Evolutionary conservation across 2,113 vertebrate genomes (phyloP), one percentile per base, ranked within the genome.

Genomic region (Alligator sinensis): DNA sequence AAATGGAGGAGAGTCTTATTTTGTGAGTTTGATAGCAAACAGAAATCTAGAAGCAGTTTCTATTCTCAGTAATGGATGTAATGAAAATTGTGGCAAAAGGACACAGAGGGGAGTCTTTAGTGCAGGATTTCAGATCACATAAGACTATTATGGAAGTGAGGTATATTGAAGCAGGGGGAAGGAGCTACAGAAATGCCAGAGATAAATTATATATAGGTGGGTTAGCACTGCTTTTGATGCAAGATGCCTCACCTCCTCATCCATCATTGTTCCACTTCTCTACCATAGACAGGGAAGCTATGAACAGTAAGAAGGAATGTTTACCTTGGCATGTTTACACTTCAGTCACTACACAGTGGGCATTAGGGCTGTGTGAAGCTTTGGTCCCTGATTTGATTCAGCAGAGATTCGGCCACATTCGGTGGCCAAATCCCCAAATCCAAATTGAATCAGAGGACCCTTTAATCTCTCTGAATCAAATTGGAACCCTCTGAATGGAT

Each of bases 1-100:
- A n/a, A 17, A 27, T 11, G 47, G 47, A 47, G 47, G 47, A n/a
- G 17, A 77, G 28, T 25, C 24, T 25, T 58, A 19, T 57, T 57
- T 57, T 54, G 58, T 22, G n/a, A 5, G 38, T 14, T 38, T 25
- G 22, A 24, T 60, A 47, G 9, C 34, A 22, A 0, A 0, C 38
- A 88, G 27, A 72, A 47, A 72, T 85, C 54, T n/a, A 54, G 74
- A 9, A 55, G 61, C 34, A 34, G 47, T 15, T 62, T 81, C 74
- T 68, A 4, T 47, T 14, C 38, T 34, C 55, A 74, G 21, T 68
- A 60, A 38, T 81, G 22, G 57, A 68, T 17, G 57, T 9, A 78
- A 59, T 91, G 80, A 15, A n/a, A 55, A 86, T 57, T 18, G 34
- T 70, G 64, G 25, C 9, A 77, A 12, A 70, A 30, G 38, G 70